Conservation (phyloP, 2,888 invertebrate species). For the Tortrix viridana region DNA sequence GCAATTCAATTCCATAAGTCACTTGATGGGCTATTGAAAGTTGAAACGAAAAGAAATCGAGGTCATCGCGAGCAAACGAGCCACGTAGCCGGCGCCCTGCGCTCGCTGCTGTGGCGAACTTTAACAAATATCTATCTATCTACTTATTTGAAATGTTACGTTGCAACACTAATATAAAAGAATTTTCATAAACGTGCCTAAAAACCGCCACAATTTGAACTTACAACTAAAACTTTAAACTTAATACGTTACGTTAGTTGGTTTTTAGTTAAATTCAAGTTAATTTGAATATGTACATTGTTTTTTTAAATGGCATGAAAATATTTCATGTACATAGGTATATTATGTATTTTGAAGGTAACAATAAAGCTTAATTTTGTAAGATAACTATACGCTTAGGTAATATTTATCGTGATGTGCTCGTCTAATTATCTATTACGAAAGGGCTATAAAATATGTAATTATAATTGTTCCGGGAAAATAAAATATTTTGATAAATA, state of each 20-base stretch:
- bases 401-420: neutral
- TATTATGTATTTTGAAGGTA: too few relatives aligned
- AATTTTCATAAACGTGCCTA: neutral
- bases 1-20: constrained; percentile 52
- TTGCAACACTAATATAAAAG: neutral
- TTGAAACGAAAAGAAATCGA: constrained; percentile 82
- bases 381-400: neutral
- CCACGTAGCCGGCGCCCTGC: constrained; percentile 72
- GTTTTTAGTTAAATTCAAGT: too few relatives aligned
- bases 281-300: too few relatives aligned
- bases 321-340: too few relatives aligned
- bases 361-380: too few relatives aligned
- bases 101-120: constrained; percentile 49
- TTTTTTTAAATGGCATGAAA: too few relatives aligned
- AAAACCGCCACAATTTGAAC: neutral
- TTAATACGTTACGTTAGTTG: too few relatives aligned
- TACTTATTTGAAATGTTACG: neutral
- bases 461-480: constrained; percentile 5
- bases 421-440: constrained; percentile 9
- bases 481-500: constrained; percentile 5
- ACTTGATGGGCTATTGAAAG: constrained; percentile 77
- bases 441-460: constrained; percentile 17
- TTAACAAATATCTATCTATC: constrained; percentile 7
- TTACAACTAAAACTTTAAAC: too few relatives aligned
- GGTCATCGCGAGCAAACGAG: constrained; percentile 72